These are phyloP conservation scores for Pseudonaja textilis DNA, from an alignment of 2,113 vertebrate species.

Conservation along the genomic window DNA sequence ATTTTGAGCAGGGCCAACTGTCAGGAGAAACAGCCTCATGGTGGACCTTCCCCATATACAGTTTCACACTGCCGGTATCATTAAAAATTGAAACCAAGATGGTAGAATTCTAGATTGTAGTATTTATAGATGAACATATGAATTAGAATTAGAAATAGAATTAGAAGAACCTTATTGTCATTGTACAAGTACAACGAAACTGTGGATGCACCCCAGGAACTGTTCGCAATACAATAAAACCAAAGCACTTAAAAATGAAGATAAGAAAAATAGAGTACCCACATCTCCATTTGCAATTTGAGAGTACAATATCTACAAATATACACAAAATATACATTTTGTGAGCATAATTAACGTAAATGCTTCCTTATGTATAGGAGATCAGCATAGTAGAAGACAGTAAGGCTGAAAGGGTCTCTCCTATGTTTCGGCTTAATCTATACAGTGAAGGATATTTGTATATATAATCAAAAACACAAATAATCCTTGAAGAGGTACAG, in stretches of 20 bases:
- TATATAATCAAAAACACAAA: background rate
- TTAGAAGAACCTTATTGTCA: too few relatives aligned
- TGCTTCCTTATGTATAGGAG: background rate
- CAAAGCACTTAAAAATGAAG: too few relatives aligned
- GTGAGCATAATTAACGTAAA: background rate
- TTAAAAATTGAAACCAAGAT: background rate
- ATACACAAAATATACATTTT: too few relatives aligned
- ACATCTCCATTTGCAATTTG: too few relatives aligned
- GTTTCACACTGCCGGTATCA: background rate
- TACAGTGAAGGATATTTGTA: background rate
- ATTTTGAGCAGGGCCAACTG: background rate
- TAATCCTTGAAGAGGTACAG: background rate
- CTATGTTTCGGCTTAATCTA: background rate
- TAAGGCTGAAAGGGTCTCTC: background rate
- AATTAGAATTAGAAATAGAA: too few relatives aligned
- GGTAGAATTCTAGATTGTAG: background rate
- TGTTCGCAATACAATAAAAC: too few relatives aligned
- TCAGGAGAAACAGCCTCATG: background rate
- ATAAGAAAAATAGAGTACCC: too few relatives aligned
- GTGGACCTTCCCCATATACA: background rate
- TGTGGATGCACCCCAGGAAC: too few relatives aligned
- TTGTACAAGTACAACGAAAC: too few relatives aligned
- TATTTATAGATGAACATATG: background rate
- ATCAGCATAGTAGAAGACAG: background rate
- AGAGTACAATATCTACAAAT: too few relatives aligned